Percentiles rank a stretch among this genome's conserved stretches.
phyloP scores from a whole-genome alignment of 2,888 invertebrate genomes.

The Pollenia griseotomentosa region DNA sequence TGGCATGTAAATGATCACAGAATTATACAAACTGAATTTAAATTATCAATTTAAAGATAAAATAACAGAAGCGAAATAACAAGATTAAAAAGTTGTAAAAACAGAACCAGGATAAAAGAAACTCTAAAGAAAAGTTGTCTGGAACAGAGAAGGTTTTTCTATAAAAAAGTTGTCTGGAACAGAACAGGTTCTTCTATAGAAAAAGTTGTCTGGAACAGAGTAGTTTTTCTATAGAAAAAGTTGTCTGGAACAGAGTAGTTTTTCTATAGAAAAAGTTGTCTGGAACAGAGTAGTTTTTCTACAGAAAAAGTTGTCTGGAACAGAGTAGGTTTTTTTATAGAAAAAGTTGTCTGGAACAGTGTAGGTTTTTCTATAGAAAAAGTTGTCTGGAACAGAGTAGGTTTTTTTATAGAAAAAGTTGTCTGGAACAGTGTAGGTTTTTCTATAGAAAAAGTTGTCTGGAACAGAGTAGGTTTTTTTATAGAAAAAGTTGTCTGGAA shows the following conservation, averaged over 20 bases:
- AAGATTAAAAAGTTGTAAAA: not conserved
- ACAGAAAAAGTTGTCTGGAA: not conserved
- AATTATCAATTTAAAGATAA: slow-evolving; percentile 4
- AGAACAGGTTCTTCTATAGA: not conserved
- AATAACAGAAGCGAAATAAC: not conserved
- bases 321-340: not conserved
- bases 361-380: not conserved
- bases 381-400: too few relatives aligned
- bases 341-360: not conserved
- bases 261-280: not conserved
- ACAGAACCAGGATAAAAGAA: not conserved
- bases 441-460: not conserved
- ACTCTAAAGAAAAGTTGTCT: not conserved
- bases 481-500: not conserved
- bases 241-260: not conserved
- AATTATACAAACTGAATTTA: slow-evolving; percentile 39
- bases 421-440: not conserved
- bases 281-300: not conserved
- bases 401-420: not conserved
- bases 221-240: not conserved
- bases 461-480: not conserved
- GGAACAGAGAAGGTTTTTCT: not conserved
- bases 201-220: not conserved
- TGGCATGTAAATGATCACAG: slow-evolving; percentile 47
- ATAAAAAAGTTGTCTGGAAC: not conserved